Evolutionary conservation across 2,888 invertebrate genomes (phyloP).

Genomic region (Harpalus rufipes): DNA sequence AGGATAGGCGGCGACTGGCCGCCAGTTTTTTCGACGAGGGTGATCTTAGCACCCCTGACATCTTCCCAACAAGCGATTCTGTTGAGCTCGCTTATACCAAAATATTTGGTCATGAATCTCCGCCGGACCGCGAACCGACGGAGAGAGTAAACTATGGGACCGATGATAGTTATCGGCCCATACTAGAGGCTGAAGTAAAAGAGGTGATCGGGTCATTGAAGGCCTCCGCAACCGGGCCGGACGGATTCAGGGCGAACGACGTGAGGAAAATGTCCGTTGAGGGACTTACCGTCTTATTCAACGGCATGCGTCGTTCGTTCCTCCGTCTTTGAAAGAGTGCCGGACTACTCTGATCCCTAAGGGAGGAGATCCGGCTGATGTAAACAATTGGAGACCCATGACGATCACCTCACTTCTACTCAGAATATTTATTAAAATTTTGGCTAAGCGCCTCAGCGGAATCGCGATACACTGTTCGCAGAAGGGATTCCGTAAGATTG

Average conservation of each 20-base stretch:
- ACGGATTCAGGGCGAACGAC: not conserved
- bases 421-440: not conserved
- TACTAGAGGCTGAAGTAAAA: not conserved
- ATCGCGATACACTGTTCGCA: constrained; percentile 4
- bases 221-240: not conserved
- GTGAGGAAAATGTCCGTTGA: not conserved
- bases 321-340: not conserved
- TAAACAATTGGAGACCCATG: constrained; percentile 32
- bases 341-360: constrained; percentile 31
- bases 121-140: not conserved
- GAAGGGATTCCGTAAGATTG: not conserved
- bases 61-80: no score
- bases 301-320: not conserved
- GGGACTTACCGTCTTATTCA: not conserved
- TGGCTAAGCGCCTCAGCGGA: not conserved
- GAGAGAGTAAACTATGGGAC: not conserved
- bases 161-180: not conserved
- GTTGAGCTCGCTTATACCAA: not conserved
- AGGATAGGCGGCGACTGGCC: not conserved
- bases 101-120: not conserved
- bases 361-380: constrained; percentile 2
- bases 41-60: no score
- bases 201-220: not conserved
- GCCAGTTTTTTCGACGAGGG: not conserved
- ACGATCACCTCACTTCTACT: not conserved